Evolutionary conservation across 2,888 invertebrate genomes (phyloP).

Genomic region (Chrysodeixis includens): DNA sequence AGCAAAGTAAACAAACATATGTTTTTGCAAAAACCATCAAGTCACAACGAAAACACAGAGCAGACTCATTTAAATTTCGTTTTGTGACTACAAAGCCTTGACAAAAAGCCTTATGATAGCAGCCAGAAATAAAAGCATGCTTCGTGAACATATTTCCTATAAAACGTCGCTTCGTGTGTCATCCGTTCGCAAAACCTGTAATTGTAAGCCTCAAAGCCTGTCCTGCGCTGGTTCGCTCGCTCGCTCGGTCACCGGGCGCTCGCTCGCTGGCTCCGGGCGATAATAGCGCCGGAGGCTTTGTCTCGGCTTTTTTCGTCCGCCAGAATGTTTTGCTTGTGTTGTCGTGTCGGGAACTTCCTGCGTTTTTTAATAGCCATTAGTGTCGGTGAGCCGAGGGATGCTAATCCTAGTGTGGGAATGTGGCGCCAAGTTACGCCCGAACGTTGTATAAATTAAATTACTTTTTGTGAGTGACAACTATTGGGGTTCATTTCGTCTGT

Average conservation of each 20-base stretch:
- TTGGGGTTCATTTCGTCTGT: background rate
- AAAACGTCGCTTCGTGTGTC: constrained; percentile 40
- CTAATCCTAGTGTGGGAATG: constrained; percentile 30
- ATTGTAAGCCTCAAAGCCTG: constrained; percentile 51
- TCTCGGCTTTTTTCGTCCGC: constrained; percentile 42
- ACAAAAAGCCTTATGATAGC: constrained; percentile 27
- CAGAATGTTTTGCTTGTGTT: constrained; percentile 51
- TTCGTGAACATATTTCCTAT: constrained; percentile 40
- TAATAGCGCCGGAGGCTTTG: constrained; percentile 34
- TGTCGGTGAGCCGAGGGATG: constrained; percentile 20
- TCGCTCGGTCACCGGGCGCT: constrained; percentile 8
- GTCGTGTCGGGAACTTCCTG: constrained; percentile 35
- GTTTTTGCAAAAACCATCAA: background rate
- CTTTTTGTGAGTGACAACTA: background rate
- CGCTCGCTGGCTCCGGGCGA: constrained; percentile 18
- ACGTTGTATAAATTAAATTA: background rate
- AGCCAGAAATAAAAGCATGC: constrained; percentile 22
- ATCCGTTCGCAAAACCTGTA: constrained; percentile 48
- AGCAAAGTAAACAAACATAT: background rate
- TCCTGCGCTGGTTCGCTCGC: constrained; percentile 21
- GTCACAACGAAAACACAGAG: background rate
- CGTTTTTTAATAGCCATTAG: constrained; percentile 53
- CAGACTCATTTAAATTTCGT: background rate
- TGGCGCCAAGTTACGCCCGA: background rate
- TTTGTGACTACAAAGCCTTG: constrained; percentile 6